phyloP scores from a whole-genome alignment of 2,888 invertebrate genomes.

The Pseudococcus longispinus region DNA sequence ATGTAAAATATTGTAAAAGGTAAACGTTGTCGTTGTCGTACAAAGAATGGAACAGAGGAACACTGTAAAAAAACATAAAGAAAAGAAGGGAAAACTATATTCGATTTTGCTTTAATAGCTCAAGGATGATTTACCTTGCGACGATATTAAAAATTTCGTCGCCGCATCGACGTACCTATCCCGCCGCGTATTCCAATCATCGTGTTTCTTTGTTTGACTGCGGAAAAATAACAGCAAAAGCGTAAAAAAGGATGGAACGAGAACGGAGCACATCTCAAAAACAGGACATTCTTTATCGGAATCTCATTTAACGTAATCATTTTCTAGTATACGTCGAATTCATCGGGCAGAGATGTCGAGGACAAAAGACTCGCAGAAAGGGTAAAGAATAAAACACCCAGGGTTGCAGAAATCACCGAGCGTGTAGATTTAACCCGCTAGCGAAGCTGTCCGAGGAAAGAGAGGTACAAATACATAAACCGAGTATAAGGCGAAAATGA shows the following conservation, averaged over 20 bases:
- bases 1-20: not conserved
- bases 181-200: not conserved
- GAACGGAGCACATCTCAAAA: not conserved
- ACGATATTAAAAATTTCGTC: slow-evolving; percentile 32
- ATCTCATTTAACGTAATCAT: slow-evolving; percentile 7
- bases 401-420: not conserved
- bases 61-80: not conserved
- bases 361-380: not conserved
- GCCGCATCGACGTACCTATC: not conserved
- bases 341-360: not conserved
- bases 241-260: not conserved
- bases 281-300: not conserved
- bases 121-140: slow-evolving; percentile 22
- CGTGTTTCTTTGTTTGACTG: not conserved
- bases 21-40: not conserved
- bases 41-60: not conserved
- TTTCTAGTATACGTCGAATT: slow-evolving; percentile 12
- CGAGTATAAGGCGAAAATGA: not conserved
- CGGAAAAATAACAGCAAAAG: not conserved
- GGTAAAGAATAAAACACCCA: not conserved
- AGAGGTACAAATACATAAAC: not conserved
- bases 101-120: slow-evolving; percentile 6
- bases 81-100: not conserved
- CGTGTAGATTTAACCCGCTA: not conserved
- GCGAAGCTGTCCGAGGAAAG: not conserved